Base-by-base conservation (phyloP, 2,888 invertebrate genomes). In the Scelioninae gen. 2 region DNA sequence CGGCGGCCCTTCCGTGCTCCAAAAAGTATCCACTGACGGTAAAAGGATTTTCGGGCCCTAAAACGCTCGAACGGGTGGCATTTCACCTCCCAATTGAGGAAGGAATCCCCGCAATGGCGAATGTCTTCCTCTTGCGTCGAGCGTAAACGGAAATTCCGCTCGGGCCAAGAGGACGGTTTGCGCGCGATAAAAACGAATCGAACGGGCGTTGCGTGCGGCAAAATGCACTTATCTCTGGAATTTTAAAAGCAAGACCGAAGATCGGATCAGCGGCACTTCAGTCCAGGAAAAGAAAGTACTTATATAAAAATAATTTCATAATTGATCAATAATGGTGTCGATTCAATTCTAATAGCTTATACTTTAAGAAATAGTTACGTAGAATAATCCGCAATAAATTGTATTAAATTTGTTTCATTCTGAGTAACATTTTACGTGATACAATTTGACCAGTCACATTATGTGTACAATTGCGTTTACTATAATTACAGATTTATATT, bases 271-370 rank as follows among this genome's bases (percentile, higher is more conserved):
- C 19, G 15, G n/a, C 33, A 6, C 1, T 16, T 39, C 6, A 28
- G n/a, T 60, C 16, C 28, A 25, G 63, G 45, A 58, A 41, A 57
- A 43, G 67, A 67, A 58, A 67, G 58, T 67, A 37, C 33, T 50
- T 31, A 31, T 33, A 11, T 31, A 58, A 60, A 35, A 35, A 33
- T 50, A 50, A 50, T 41, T 63, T 52, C 31, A 16, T 35, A 35
- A 22, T 63, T 52, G 22, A n/a, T 16, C 53, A 45, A 31, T 41
- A 15, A 28, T 25, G n/a, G 11, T 35, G 28, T 45, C 41, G 4
- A 46, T 58, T 5, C 9, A 48, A 16, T 37, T 16, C 11, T 13
- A 15, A 48, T 48, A 39, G 18, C 28, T 57, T 33, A 57, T 4
- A 2, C 48, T 48, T 45, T 2, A 46, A 35, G 15, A 48, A 60